Evolutionary conservation across 2,113 vertebrate genomes (phyloP).

Genomic region (Struthidea cinerea): DNA sequence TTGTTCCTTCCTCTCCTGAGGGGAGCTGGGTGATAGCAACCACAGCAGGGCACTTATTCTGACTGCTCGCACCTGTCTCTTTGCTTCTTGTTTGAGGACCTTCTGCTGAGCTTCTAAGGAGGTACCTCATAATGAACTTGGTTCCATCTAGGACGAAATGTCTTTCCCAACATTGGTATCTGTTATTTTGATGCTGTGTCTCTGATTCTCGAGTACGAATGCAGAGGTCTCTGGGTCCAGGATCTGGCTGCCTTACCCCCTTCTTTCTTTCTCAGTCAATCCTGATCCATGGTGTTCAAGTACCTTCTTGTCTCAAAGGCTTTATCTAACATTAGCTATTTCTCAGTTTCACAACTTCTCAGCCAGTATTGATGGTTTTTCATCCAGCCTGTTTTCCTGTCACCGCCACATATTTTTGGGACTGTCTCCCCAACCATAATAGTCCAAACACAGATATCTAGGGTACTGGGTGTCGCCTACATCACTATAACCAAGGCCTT

Average conservation of each 20-base stretch:
- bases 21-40: background rate
- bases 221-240: background rate
- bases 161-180: background rate
- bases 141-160: background rate
- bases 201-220: background rate
- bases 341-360: background rate
- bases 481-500: background rate
- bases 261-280: background rate
- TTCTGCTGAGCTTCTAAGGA: background rate
- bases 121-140: background rate
- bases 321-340: background rate
- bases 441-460: background rate
- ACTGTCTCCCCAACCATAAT: background rate
- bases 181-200: background rate
- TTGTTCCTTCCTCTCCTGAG: background rate
- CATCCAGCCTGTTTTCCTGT: background rate
- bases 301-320: background rate
- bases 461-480: rapidly evolving
- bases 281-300: background rate
- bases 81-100: background rate
- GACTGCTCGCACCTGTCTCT: background rate
- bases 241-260: background rate
- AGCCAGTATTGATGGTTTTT: background rate
- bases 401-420: background rate
- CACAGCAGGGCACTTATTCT: background rate